phyloP scores from a whole-genome alignment of 1,140 invertebrate genomes.

The Dendrolimus kikuchii region DNA sequence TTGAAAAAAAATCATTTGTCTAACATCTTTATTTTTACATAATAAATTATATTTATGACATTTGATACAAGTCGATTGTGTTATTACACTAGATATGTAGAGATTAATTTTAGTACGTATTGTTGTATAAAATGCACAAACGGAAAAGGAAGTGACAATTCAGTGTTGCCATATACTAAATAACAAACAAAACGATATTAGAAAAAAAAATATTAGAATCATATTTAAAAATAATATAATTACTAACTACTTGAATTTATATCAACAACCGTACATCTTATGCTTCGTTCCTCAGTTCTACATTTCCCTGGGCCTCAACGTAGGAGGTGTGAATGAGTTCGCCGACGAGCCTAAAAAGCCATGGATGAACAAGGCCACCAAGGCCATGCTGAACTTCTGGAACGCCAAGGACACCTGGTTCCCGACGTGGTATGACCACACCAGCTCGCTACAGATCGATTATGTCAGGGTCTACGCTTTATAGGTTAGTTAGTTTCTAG shows the following conservation, averaged over 20 bases:
- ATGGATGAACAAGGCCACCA: slow-evolving; percentile 77
- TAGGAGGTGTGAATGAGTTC: slow-evolving; percentile 82
- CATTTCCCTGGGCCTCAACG: slow-evolving; percentile 81
- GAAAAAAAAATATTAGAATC: no score
- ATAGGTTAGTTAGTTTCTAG: not conserved
- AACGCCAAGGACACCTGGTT: slow-evolving; percentile 73
- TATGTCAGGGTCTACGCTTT: slow-evolving; percentile 75
- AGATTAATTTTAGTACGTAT: no score
- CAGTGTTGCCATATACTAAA: no score
- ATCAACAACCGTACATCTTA: not conserved
- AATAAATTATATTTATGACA: no score
- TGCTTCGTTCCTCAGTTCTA: slow-evolving; percentile 76
- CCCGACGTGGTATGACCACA: slow-evolving; percentile 74
- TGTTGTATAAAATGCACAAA: no score
- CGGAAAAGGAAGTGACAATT: no score
- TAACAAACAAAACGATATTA: no score
- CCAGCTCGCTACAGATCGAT: slow-evolving; percentile 74
- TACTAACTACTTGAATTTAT: not conserved
- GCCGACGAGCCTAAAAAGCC: slow-evolving; percentile 78
- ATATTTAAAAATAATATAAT: no score
- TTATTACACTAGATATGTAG: no score
- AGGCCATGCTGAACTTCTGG: slow-evolving; percentile 77
- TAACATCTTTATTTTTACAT: no score
- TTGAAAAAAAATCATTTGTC: no score
- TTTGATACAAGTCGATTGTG: no score